Evolutionary conservation across 2,888 invertebrate species (phyloP).

Genomic region (Pollenia amentaria): DNA sequence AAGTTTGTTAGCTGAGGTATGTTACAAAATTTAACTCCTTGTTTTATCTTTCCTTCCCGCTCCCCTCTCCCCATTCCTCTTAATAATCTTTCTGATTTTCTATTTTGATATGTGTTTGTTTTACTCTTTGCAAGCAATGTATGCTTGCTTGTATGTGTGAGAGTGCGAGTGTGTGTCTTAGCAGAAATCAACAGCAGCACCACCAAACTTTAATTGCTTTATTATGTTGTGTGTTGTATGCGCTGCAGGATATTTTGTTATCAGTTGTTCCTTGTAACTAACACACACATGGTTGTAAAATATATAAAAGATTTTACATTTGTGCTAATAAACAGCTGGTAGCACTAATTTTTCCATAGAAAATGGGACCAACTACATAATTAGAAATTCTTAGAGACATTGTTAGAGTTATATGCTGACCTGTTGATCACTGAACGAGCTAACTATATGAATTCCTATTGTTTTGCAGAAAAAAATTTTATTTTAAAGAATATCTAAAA

Average conservation of each 20-base stretch:
- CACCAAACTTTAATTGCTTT: constrained; percentile 73
- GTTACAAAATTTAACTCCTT: constrained; percentile 35
- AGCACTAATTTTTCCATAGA: not conserved
- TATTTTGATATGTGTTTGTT: constrained; percentile 3
- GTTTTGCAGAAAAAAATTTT: too few species aligned
- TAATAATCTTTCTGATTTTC: not conserved
- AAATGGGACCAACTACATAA: too few species aligned
- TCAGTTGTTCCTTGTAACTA: constrained; percentile 56
- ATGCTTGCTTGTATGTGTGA: not conserved
- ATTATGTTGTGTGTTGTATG: constrained; percentile 71
- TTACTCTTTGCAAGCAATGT: not conserved
- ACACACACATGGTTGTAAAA: not conserved
- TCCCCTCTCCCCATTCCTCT: not conserved
- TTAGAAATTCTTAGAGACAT: too few species aligned
- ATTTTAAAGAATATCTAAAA: too few species aligned
- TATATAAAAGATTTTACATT: not conserved
- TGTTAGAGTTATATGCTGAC: too few species aligned
- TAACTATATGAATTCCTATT: too few species aligned
- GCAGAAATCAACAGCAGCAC: constrained; percentile 1
- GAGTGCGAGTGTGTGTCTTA: not conserved
- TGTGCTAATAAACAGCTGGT: not conserved
- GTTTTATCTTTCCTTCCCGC: not conserved
- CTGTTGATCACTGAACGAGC: too few species aligned
- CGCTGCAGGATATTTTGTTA: constrained; percentile 70
- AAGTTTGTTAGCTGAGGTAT: constrained; percentile 38